phyloP scores from a whole-genome alignment of 2,888 invertebrate genomes.

The Clivina fossor region DNA sequence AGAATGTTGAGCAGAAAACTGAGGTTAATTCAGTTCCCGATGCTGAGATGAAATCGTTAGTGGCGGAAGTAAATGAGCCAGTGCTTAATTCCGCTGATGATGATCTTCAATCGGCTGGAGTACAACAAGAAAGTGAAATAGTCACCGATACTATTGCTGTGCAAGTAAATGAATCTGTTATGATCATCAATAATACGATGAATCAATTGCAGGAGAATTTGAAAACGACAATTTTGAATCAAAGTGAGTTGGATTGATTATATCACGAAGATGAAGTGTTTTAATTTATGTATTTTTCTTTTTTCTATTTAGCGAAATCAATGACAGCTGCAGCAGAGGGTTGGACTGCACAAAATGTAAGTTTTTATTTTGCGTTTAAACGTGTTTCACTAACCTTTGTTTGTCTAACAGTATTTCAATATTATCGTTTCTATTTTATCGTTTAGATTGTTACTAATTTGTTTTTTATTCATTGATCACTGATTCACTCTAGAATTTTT shows the following conservation, averaged over 20 bases:
- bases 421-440: not conserved
- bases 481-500: not conserved
- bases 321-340: not conserved
- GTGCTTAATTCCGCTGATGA: not conserved
- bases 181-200: conserved; percentile 27
- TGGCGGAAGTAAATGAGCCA: not conserved
- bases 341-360: conserved; percentile 15
- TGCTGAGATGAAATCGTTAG: not conserved
- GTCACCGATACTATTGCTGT: too few relatives aligned
- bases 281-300: not conserved
- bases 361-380: not conserved
- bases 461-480: not conserved
- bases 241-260: conserved; percentile 2
- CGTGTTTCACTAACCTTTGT: conserved; percentile 10
- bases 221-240: conserved; percentile 7
- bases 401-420: conserved; percentile 13
- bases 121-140: not conserved
- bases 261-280: not conserved
- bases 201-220: conserved; percentile 23
- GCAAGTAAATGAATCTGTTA: conserved; percentile 11
- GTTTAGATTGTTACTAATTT: conserved; percentile 18
- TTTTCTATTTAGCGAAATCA: not conserved
- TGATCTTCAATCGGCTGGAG: not conserved
- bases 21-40: not conserved
- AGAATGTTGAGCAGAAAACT: not conserved